phyloP scores from a whole-genome alignment of 2,113 vertebrate species.

The Romanogobio albipinnatus region DNA sequence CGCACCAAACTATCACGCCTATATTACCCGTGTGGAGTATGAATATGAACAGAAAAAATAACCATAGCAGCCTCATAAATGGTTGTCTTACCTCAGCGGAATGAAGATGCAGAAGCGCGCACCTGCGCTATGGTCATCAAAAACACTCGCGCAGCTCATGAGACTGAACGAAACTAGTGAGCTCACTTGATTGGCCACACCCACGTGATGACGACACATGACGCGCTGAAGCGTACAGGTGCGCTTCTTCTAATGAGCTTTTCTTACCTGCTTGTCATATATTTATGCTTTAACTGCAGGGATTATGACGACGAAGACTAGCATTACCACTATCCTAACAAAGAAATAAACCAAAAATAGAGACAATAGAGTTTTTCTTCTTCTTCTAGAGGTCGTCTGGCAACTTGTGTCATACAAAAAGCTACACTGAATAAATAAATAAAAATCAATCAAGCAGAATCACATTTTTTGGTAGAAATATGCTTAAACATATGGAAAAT shows the following conservation, averaged over 20 bases:
- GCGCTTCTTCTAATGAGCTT: neutral
- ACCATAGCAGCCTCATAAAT: neutral
- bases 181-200: neutral
- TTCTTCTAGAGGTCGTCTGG: neutral
- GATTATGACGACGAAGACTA: neutral
- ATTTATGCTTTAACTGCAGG: neutral
- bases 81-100: slow-evolving; percentile 5
- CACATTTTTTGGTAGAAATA: neutral
- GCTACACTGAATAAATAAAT: neutral
- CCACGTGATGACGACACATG: neutral
- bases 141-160: neutral
- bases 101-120: neutral
- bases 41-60: neutral
- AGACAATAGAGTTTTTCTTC: neutral
- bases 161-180: neutral
- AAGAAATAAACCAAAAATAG: neutral
- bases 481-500: neutral
- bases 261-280: neutral
- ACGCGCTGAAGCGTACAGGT: neutral
- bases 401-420: neutral
- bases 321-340: neutral
- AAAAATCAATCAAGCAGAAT: neutral
- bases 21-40: neutral
- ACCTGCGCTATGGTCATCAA: neutral
- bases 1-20: too few relatives aligned